phyloP scores from a whole-genome alignment of 92 coral and sea anemone species.

The Palythoa heliodiscus region DNA sequence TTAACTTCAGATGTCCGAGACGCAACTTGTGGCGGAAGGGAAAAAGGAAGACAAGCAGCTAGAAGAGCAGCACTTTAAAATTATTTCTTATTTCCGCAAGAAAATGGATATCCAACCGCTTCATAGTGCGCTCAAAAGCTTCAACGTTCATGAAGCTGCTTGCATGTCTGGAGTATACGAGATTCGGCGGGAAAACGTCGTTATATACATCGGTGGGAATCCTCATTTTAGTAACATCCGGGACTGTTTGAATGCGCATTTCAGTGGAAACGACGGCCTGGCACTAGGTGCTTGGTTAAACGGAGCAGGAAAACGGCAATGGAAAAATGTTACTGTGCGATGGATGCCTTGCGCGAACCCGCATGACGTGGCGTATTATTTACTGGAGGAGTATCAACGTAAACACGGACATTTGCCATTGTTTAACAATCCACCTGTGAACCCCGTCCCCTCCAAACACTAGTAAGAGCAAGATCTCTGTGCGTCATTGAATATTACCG shows the following conservation, averaged over 20 bases:
- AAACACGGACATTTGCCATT: constrained; percentile 79
- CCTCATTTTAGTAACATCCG: constrained; percentile 98
- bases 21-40: not conserved
- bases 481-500: not conserved
- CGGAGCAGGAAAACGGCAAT: constrained; percentile 77
- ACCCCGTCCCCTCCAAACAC: not conserved
- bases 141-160: constrained; percentile 88
- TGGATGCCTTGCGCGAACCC: constrained; percentile 96
- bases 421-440: constrained; percentile 80
- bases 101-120: constrained; percentile 75
- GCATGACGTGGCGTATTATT: constrained; percentile 93
- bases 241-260: constrained; percentile 98
- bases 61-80: constrained; percentile 69
- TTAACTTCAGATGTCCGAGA: constrained; percentile 16
- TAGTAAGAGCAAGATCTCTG: not conserved
- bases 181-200: constrained; percentile 67
- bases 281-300: constrained; percentile 92
- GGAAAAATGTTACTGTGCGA: constrained; percentile 80
- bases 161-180: constrained; percentile 96
- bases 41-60: constrained; percentile 43
- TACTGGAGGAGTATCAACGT: constrained; percentile 86
- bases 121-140: constrained; percentile 90
- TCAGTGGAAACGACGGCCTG: constrained; percentile 98
- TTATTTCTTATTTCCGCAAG: constrained; percentile 67
- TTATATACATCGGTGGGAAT: constrained; percentile 97